phyloP scores from a whole-genome alignment of 2,797 vertebrate species.

The Linurgus olivaceus region DNA sequence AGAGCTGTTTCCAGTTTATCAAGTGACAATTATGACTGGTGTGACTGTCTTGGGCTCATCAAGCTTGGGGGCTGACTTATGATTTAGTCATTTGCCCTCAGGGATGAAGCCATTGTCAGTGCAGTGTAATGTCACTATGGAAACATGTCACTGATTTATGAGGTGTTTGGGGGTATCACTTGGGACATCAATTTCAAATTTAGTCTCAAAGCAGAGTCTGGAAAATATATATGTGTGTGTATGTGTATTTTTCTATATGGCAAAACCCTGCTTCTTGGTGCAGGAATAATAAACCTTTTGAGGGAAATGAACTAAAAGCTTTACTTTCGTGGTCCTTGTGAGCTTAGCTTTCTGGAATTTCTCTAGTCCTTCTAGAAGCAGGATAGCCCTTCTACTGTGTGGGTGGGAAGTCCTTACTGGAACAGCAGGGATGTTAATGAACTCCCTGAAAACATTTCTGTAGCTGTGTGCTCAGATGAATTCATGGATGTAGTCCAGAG shows the following conservation, averaged over 20 bases:
- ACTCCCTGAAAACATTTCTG: background rate
- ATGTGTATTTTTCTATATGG: background rate
- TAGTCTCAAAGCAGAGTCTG: background rate
- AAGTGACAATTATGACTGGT: background rate
- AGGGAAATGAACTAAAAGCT: background rate
- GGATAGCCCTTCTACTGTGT: background rate
- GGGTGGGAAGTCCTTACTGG: background rate
- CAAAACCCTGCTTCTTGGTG: background rate
- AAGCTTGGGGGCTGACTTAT: background rate
- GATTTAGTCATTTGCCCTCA: background rate
- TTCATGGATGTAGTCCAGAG: background rate
- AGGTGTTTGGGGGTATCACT: background rate
- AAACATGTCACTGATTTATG: background rate
- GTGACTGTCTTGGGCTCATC: background rate
- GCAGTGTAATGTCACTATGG: background rate
- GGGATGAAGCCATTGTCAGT: background rate
- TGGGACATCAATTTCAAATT: background rate
- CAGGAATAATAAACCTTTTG: background rate
- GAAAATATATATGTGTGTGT: background rate
- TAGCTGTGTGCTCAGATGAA: background rate
- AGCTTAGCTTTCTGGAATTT: background rate
- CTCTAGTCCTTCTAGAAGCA: background rate
- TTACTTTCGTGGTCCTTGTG: rapidly evolving
- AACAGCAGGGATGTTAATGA: background rate
- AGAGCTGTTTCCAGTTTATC: background rate